These are phyloP conservation scores for Apistogramma diplotaenia DNA, from an alignment of 2,113 vertebrate species.

Conservation along the genomic window DNA sequence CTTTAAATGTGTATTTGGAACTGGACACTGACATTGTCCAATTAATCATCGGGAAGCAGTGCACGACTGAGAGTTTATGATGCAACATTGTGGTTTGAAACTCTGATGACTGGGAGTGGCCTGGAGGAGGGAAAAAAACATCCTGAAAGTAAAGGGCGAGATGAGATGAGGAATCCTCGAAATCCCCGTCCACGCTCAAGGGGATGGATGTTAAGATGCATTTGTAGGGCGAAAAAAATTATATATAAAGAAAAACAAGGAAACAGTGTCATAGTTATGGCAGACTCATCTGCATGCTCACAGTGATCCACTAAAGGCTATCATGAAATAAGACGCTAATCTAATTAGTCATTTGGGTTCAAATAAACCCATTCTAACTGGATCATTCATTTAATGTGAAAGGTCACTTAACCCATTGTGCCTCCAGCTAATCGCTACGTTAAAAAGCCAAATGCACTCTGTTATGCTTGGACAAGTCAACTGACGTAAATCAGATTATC, in stretches of 20 bases:
- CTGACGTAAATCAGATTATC: conserved; percentile 42
- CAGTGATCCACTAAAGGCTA: conserved; percentile 60
- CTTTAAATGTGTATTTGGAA: conserved; percentile 42
- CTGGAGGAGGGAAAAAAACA: conserved; percentile 29
- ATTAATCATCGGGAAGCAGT: conserved; percentile 46
- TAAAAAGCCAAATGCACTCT: conserved; percentile 52
- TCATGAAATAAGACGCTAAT: conserved; percentile 70
- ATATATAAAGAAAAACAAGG: not conserved
- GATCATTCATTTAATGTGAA: conserved; percentile 76
- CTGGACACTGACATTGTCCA: conserved; percentile 31
- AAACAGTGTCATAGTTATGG: conserved; percentile 32
- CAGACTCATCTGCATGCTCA: conserved; percentile 34
- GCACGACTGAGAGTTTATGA: conserved; percentile 47
- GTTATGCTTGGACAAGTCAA: conserved; percentile 45
- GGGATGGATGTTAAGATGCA: conserved; percentile 48
- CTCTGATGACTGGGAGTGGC: conserved; percentile 52
- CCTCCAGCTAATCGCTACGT: conserved; percentile 58
- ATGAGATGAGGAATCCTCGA: conserved; percentile 59
- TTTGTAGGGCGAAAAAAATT: conserved; percentile 23
- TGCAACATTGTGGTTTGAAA: conserved; percentile 45
- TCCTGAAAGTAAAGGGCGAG: conserved; percentile 59
- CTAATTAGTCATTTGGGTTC: conserved; percentile 76
- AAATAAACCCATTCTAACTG: conserved; percentile 73
- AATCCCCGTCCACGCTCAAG: conserved; percentile 50
- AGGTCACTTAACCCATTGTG: conserved; percentile 76